phyloP scores from a whole-genome alignment of 1,140 invertebrate species.

The Glossosoma conforme region DNA sequence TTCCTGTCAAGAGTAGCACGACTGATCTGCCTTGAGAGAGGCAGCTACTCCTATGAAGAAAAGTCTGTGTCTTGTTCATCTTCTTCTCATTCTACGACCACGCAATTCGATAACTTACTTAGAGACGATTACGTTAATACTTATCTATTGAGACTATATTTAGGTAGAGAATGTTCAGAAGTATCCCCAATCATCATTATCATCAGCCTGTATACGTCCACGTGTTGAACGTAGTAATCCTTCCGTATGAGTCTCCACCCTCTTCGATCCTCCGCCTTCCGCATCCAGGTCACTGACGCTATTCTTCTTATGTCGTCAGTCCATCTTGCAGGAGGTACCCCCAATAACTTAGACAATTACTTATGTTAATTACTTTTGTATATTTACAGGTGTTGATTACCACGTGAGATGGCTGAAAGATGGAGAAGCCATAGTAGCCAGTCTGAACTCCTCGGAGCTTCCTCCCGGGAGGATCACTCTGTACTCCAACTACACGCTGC shows the following conservation, averaged over 20 bases:
- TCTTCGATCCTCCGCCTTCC: not conserved
- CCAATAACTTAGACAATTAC: not conserved
- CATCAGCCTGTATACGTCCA: not conserved
- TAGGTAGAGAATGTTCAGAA: too few species aligned
- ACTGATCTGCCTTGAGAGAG: too few species aligned
- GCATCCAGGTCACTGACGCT: not conserved
- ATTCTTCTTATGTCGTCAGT: not conserved
- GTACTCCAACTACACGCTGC: slow-evolving; percentile 64
- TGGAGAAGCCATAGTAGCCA: slow-evolving; percentile 57
- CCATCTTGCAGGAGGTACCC: not conserved
- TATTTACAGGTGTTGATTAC: slow-evolving; percentile 31
- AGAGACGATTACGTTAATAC: too few species aligned
- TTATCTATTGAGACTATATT: too few species aligned
- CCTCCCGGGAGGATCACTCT: slow-evolving; percentile 55
- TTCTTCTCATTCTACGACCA: too few species aligned
- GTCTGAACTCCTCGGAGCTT: slow-evolving; percentile 43
- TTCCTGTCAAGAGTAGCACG: too few species aligned
- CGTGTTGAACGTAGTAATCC: not conserved
- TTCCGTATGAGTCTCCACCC: not conserved
- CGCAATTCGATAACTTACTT: too few species aligned
- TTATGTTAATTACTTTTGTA: slow-evolving; percentile 15
- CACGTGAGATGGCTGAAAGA: slow-evolving; percentile 50
- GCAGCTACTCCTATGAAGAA: too few species aligned
- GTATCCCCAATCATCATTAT: not conserved
- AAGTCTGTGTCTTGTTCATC: too few species aligned